These are phyloP conservation scores for Hyles euphorbiae DNA, from an alignment of 1,140 invertebrate genomes.

Conservation along the genomic window DNA sequence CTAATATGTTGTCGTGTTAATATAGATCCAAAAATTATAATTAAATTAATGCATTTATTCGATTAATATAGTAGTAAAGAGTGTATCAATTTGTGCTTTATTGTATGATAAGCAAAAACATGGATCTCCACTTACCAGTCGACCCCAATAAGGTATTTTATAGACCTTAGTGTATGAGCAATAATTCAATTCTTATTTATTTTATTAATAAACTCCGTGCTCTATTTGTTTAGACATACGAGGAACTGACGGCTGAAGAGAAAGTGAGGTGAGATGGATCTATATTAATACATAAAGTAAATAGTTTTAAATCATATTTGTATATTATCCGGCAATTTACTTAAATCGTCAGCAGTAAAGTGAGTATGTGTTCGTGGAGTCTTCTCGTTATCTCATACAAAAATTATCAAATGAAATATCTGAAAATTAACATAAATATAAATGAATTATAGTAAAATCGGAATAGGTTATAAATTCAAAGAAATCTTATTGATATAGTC, in stretches of 20 bases:
- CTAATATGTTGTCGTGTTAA: constrained; percentile 2
- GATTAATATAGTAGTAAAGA: not conserved
- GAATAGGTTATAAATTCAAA: no score
- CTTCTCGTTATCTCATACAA: no score
- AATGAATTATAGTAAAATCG: no score
- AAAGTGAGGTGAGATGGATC: constrained; percentile 76
- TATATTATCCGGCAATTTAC: no score
- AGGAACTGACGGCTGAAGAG: constrained; percentile 82
- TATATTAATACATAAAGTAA: constrained; percentile 1
- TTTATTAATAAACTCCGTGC: constrained; percentile 20
- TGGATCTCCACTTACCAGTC: constrained; percentile 78
- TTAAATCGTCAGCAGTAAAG: no score
- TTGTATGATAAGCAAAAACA: constrained; percentile 22
- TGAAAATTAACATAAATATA: no score
- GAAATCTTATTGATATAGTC: no score
- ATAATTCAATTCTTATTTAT: constrained; percentile 8
- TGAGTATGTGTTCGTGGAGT: no score
- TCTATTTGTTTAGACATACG: constrained; percentile 77
- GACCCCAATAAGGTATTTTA: constrained; percentile 77
- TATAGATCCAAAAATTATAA: constrained; percentile 11
- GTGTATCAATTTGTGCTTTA: not conserved
- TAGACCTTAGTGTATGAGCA: not conserved
- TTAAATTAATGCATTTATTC: constrained; percentile 15
- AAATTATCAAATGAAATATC: no score
- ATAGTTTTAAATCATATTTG: not conserved